Conservation (phyloP, 2,113 vertebrate species). For the Corythoichthys haematopterus region DNA sequence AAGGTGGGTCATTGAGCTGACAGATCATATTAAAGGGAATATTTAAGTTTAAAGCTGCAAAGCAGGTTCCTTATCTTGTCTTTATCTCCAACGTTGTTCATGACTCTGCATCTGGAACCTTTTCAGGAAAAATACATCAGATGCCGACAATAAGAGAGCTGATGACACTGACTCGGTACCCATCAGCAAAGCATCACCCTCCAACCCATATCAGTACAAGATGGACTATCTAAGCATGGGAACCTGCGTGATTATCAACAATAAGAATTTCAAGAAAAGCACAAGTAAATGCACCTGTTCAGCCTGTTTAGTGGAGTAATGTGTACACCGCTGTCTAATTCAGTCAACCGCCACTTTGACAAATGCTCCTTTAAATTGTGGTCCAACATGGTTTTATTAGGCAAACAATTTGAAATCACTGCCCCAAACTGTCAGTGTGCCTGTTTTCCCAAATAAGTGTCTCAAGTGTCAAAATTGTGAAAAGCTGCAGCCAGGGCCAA, state of each 20-base stretch:
- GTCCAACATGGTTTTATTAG: background rate
- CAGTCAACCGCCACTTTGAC: background rate
- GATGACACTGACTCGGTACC: background rate
- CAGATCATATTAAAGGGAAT: background rate
- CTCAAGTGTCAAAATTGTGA: background rate
- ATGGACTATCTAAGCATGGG: conserved; percentile 52
- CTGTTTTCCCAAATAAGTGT: background rate
- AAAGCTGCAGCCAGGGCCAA: background rate
- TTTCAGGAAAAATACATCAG: background rate
- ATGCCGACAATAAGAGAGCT: background rate
- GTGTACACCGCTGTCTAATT: background rate
- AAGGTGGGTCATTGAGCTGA: background rate
- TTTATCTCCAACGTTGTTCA: background rate
- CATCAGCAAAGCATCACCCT: background rate
- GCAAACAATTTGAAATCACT: background rate
- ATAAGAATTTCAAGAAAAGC: conserved; percentile 45
- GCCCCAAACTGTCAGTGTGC: background rate
- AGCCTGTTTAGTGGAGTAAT: background rate
- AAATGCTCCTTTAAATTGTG: background rate
- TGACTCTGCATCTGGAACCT: background rate
- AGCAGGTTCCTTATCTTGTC: background rate
- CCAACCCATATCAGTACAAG: conserved; percentile 39
- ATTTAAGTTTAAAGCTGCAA: background rate
- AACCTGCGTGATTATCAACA: conserved; percentile 61
- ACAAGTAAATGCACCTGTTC: conserved; percentile 22